Conservation (phyloP, 2,797 vertebrate species). For the Rhinatrema bivittatum region DNA sequence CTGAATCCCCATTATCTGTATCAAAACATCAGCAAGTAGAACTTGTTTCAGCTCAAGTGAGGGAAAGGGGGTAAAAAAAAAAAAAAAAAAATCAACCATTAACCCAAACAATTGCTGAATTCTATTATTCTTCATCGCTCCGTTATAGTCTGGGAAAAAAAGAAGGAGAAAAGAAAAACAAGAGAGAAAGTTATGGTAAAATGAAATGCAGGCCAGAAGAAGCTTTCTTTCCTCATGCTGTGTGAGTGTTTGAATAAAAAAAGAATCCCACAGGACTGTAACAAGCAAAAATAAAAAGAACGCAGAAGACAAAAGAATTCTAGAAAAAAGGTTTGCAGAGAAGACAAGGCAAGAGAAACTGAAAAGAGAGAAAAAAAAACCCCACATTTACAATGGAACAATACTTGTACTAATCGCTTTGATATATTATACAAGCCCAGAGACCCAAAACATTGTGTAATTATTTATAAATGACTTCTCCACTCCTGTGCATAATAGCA, state of each 20-base stretch:
- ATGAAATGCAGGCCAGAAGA: slow-evolving; percentile 71
- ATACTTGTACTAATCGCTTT: slow-evolving; percentile 98
- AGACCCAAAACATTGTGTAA: slow-evolving; percentile 99
- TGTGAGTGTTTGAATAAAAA: slow-evolving; percentile 95
- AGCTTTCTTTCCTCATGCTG: slow-evolving; percentile 86
- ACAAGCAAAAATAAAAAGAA: slow-evolving; percentile 94
- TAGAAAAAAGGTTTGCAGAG: slow-evolving; percentile 87
- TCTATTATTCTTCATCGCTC: slow-evolving; percentile 62
- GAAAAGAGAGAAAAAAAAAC: slow-evolving; percentile 81
- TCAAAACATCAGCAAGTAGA: slow-evolving; percentile 46
- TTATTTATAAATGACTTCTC: slow-evolving; percentile 99
- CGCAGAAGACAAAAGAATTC: slow-evolving; percentile 87
- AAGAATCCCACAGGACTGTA: slow-evolving; percentile 89
- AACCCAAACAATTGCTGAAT: slow-evolving; percentile 60
- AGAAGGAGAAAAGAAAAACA: slow-evolving; percentile 58
- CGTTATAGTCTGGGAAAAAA: slow-evolving; percentile 63
- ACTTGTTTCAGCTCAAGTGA: too few relatives aligned
- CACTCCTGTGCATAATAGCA: slow-evolving; percentile 78
- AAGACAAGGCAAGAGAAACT: slow-evolving; percentile 87
- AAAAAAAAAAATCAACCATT: slow-evolving; percentile 47
- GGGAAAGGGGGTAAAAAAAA: too few relatives aligned
- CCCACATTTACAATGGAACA: slow-evolving; percentile 93
- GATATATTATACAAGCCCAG: slow-evolving; percentile 99
- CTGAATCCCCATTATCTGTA: slow-evolving; percentile 24
- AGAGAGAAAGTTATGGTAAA: slow-evolving; percentile 67